Conservation (phyloP, 35 echinoderm and acorn worm genomes). For the Ophiothrix spiculata region DNA sequence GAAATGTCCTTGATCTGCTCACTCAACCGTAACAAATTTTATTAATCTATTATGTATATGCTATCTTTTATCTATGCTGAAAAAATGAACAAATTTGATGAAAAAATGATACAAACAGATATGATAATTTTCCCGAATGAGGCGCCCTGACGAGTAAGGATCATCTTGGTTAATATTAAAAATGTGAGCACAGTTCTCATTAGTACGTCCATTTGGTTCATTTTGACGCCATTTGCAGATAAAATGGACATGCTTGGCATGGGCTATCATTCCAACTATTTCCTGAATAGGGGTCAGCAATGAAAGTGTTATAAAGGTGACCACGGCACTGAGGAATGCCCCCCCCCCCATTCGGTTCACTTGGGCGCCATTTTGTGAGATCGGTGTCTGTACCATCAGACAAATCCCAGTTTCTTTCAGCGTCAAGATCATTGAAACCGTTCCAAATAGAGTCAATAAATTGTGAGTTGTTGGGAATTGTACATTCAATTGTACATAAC, state of each 20-base stretch:
- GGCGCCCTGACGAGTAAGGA: too few relatives aligned
- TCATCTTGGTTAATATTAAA: too few relatives aligned
- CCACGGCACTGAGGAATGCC: background rate
- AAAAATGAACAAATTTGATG: too few relatives aligned
- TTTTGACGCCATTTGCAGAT: too few relatives aligned
- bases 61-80: too few relatives aligned
- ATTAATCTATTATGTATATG: too few relatives aligned
- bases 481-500: background rate
- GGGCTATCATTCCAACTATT: background rate
- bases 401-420: background rate
- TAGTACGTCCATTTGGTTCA: too few relatives aligned
- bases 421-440: background rate
- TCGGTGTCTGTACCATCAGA: background rate
- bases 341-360: background rate
- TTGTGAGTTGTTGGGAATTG: background rate
- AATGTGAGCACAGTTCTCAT: too few relatives aligned
- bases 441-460: background rate
- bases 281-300: background rate
- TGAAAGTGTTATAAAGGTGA: background rate
- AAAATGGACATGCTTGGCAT: background rate
- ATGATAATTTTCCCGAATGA: too few relatives aligned
- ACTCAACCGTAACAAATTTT: too few relatives aligned
- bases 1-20: too few relatives aligned
- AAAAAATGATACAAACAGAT: too few relatives aligned
- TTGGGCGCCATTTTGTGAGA: background rate